Conservation (phyloP, 2,113 vertebrate species). For the Rhea pennata region DNA sequence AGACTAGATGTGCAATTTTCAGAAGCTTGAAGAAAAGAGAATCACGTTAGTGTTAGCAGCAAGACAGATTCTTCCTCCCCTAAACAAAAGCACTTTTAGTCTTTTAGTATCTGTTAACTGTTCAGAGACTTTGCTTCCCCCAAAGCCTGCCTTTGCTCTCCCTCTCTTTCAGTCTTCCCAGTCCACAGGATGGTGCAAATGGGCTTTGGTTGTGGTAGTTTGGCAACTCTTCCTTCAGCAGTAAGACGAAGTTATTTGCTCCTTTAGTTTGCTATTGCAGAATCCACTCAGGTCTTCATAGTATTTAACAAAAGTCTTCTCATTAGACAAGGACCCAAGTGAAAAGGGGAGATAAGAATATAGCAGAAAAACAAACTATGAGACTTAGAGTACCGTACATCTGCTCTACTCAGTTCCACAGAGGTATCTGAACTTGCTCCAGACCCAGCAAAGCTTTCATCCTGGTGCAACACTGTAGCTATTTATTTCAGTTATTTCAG, state of each 20-base stretch:
- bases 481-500: background rate
- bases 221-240: background rate
- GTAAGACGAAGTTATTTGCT: background rate
- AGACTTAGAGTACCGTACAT: background rate
- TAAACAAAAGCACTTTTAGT: background rate
- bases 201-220: background rate
- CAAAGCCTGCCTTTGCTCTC: background rate
- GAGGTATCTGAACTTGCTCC: background rate
- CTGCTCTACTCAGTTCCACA: background rate
- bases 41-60: background rate
- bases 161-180: background rate
- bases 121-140: background rate
- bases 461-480: rapidly evolving
- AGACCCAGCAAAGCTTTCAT: background rate
- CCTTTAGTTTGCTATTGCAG: background rate
- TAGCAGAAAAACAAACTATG: background rate
- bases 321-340: background rate
- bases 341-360: background rate
- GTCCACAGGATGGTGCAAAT: background rate
- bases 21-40: background rate
- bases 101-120: background rate
- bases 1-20: background rate
- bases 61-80: background rate
- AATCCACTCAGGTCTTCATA: background rate
- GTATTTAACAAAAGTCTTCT: background rate